Evolutionary conservation across 2,797 vertebrate species (phyloP), one percentile per base, ranked within the genome.

Genomic region (Poeciliopsis turneri): DNA sequence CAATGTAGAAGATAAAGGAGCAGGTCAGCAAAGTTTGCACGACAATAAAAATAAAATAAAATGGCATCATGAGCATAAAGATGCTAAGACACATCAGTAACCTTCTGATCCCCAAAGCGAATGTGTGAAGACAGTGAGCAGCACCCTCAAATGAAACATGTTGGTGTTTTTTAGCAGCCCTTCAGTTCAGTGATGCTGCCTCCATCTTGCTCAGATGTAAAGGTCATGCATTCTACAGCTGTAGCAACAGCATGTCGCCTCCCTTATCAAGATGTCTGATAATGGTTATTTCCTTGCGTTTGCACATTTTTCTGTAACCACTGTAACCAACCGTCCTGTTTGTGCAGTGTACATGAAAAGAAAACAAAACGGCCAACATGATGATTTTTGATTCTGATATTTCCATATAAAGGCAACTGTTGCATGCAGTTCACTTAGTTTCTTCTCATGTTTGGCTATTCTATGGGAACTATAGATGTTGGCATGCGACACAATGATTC

Each of bases 181-280:
- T 10, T 66, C 3, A 1, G 30, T 36, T 64, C 15, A 11, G 12
- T 68, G 33, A 39, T 23, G 39, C 16, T 39, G 3, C 64, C 33
- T 68, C 33, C 61, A 66, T 39, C 36, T 39, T 68, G 33, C 9
- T 74, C 39, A 59, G 13, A n/a, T 59, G 23, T 83, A 41, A 39
- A 39, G 47, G 39, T 39, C 72, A 36, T 77, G 66, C 81, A 76
- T 0, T 25, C 43, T 72, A 74, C 13, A 75, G 20, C 59, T 53
- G 46, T 1, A 47, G 51, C 72, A 72, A 33, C 28, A 71, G 73
- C 72, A 72, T 51, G 72, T 69, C 18, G 1, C 53, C 57, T 45
- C 43, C 76, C 78, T 87, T 88, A 92, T 90, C 90, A 88, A 86
- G 83, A 89, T 90, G 8, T 75, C 68, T 82, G 90, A 89, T 90